A percentile compares a stretch with the other conserved stretches of the same genome.
These are phyloP conservation scores for Cynopterus sphinx DNA, from an alignment of 2,797 vertebrate species.

Conservation along the genomic window DNA sequence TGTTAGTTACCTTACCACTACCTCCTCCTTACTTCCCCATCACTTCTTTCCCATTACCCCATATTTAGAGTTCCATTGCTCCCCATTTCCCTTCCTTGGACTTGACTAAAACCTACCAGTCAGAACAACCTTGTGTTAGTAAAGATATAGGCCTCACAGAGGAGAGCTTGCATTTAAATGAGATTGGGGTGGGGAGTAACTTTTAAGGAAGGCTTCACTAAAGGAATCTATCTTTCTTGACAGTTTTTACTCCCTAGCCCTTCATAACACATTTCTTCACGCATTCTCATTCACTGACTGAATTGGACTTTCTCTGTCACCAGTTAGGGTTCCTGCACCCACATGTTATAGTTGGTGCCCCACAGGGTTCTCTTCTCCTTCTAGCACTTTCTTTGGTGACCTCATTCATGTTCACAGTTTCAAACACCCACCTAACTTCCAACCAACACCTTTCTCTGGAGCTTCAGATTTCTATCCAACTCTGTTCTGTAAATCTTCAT, in stretches of 20 bases:
- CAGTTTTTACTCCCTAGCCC: not conserved
- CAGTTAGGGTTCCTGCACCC: not conserved
- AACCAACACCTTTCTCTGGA: not conserved
- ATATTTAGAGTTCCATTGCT: not conserved
- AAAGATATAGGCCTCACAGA: no score
- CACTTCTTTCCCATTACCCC: fast-evolving
- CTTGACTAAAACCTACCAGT: not conserved
- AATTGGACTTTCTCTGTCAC: not conserved
- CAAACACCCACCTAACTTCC: not conserved
- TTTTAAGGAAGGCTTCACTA: not conserved
- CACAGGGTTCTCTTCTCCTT: not conserved
- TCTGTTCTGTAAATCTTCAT: not conserved
- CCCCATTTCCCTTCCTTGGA: no score
- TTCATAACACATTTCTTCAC: not conserved
- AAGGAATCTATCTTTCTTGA: not conserved
- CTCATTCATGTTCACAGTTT: not conserved
- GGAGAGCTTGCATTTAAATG: not conserved
- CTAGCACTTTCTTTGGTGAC: not conserved
- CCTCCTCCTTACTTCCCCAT: not conserved
- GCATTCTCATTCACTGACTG: not conserved
- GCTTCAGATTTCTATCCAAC: not conserved
- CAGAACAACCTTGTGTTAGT: not conserved
- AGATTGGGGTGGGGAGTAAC: no score
- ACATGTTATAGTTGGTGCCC: not conserved
- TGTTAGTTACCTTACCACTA: not conserved